Evolutionary conservation across 2,113 vertebrate genomes (phyloP), one percentile per base, ranked within the genome.

Genomic region (Columba janthina): DNA sequence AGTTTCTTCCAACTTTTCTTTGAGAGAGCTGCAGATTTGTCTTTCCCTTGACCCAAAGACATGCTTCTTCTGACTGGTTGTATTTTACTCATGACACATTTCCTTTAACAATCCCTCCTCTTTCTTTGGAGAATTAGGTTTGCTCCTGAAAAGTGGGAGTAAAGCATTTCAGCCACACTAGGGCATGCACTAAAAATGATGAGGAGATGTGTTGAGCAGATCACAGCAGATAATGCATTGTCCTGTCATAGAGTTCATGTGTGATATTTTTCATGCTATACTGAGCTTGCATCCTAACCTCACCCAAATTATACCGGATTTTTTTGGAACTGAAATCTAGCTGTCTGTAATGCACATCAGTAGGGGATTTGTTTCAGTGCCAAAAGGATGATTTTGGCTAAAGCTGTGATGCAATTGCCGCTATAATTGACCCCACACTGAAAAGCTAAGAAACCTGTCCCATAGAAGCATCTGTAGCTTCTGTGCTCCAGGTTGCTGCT

Each of bases 351-450:
- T 73, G 53, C 36, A 89, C 17, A 91, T n/a, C 64, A 65, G 78
- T 62, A 89, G 84, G 22, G 38, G 21, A 72, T 96, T 96, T 96
- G 70, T 81, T 94, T 54, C 42, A 61, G 60, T 62, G 56, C 72
- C 92, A 97, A 93, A 96, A 86, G 31, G 28, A 94, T 13, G 28
- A 77, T 87, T 94, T 94, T 96, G 92, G 94, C 85, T 93, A 80
- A 89, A 36, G 14, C 69, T 19, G 29, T 94, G 24, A 67, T 89
- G 85, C 92, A 81, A 95, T 67, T 96, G 38, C 25, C 87, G 24
- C 26, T 79, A 58, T 86, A 93, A 79, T 88, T 97, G 86, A 95
- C 70, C 64, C 74, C 36, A 31, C 11, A 36, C n/a, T 60, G 66
- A 44, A 92, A 92, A 87, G 61, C 71, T 79, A 94, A 93, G 50